Base-by-base conservation (phyloP, 2,797 vertebrate species). In the Holocentrus rufus region DNA sequence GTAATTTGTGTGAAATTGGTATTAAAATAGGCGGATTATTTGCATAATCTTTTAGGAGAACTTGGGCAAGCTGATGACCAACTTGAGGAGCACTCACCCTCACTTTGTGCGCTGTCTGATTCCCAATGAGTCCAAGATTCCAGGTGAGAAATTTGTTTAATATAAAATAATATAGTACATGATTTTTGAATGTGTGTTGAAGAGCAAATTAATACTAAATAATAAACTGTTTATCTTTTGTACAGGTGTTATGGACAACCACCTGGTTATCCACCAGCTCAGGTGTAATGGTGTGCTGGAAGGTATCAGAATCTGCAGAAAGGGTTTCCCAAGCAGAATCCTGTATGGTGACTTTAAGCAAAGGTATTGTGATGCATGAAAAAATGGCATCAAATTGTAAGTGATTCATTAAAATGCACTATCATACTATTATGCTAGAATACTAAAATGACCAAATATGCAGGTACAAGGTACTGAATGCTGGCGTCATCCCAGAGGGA, bases 21-120 rank as follows among this genome's bases (percentile, higher is more conserved):
- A 3, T 11, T 39, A 39, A 10, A 39, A 13, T 39, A 13, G 0
- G 36, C 9, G 13, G 11, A 39, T 34, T 34, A 34, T 39, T 39
- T 39, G 36, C 36, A 39, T 13, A 7, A 2, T 11, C 11, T 39
- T 10, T 39, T 39, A 10, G 95, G 96, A 97, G 87, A 97, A 97
- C 85, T 91, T 97, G 83, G 96, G 95, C 72, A 96, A 96, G 80
- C 92, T 97, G 88, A 97, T 96, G 96, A 89, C 93, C 2, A 96
- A 96, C 79, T 57, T 97, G 82, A 93, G 90, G 77, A 95, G 94
- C 81, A 97, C 95, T 1, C 95, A 96, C 31, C 96, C 95, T 65
- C 95, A 97, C 85, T 97, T 97, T 94, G 96, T 97, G 66, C 94
- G 96, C 7, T 97, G 96, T 31, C 82, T 97, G 88, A 97, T 97